Evolutionary conservation across 2,113 vertebrate genomes (phyloP), one percentile per base, ranked within the genome.

Genomic region (Piprites chloris): DNA sequence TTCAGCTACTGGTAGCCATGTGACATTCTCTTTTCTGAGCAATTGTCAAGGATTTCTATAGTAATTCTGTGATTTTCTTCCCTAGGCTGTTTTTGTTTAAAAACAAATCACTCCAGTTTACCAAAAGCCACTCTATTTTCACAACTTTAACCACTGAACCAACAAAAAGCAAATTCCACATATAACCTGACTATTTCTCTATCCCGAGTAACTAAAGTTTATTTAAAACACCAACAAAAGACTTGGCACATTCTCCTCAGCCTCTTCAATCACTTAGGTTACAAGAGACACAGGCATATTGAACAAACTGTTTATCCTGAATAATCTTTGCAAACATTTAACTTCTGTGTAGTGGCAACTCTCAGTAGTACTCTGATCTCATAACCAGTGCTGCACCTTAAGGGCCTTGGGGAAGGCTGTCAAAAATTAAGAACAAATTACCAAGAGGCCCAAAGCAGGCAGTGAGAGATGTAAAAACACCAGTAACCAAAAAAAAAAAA

Each of bases 1-100:
- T 82, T 26, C 78, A 59, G 2, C 16, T 33, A 7, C 0, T 10
- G 26, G 44, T 1, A 55, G 19, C 14, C 32, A 26, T 0, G 12
- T 2, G 50, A 6, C 6, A 23, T 39, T 86, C 27, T 16, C 28
- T 82, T 77, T 52, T 22, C 9, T 16, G 39, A 75, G n/a, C 26
- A 20, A 30, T 7, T 6, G 44, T 5, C 63, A 56, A 23, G 42
- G 21, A 44, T 55, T 47, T 87, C 14, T 30, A 55, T 20, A 85
- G 1, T 9, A 52, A 47, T 47, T 26, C 33, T 35, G 20, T 19
- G 35, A 5, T 30, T 46, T 73, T 33, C 35, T 19, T 52, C 41
- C 69, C 53, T 58, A 4, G 2, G 2, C 9, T n/a, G 7, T 1
- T 71, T 65, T 3, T 46, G 37, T 46, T 79, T 42, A 22, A 39